Percentiles rank a stretch among this genome's conserved stretches.
Evolutionary conservation across 2,888 invertebrate species (phyloP).

Genomic region (Plutella xylostella): DNA sequence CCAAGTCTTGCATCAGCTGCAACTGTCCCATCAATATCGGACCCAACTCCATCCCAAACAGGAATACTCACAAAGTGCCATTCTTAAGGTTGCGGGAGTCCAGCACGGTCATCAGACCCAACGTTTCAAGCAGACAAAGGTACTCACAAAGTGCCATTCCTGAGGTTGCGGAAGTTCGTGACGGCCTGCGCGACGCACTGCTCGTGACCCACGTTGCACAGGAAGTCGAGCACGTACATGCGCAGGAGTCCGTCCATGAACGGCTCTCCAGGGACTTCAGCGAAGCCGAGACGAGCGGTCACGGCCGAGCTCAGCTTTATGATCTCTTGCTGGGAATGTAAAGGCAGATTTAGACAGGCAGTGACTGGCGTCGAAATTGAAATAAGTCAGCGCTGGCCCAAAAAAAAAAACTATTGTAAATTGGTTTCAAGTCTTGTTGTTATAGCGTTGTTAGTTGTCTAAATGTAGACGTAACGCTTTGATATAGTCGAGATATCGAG

Average conservation of each 20-base stretch:
- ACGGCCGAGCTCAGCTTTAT: conserved; percentile 48
- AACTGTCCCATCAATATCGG: no score
- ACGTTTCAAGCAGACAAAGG: no score
- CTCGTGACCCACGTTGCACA: conserved; percentile 58
- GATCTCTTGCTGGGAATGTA: conserved; percentile 44
- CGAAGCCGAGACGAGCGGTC: conserved; percentile 60
- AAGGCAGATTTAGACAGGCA: not conserved
- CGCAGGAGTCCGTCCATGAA: conserved; percentile 67
- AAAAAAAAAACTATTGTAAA: no score
- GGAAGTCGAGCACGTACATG: conserved; percentile 65
- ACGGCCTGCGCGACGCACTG: conserved; percentile 46
- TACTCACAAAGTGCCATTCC: conserved; percentile 34
- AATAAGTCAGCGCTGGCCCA: no score
- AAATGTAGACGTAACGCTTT: no score
- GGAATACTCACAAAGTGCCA: conserved; percentile 37
- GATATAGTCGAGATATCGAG: no score
- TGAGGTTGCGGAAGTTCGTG: conserved; percentile 47
- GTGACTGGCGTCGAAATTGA: no score
- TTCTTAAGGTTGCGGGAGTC: conserved; percentile 48
- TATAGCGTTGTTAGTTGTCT: no score
- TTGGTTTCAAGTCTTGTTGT: no score
- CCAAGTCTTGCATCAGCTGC: no score
- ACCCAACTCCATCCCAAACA: no score
- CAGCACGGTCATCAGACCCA: no score
- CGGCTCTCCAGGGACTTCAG: conserved; percentile 46